Percentiles rank a stretch among this genome's conserved stretches.
These are phyloP conservation scores for Harpegnathos saltator DNA, from an alignment of 1,140 invertebrate species.

Conservation along the genomic window DNA sequence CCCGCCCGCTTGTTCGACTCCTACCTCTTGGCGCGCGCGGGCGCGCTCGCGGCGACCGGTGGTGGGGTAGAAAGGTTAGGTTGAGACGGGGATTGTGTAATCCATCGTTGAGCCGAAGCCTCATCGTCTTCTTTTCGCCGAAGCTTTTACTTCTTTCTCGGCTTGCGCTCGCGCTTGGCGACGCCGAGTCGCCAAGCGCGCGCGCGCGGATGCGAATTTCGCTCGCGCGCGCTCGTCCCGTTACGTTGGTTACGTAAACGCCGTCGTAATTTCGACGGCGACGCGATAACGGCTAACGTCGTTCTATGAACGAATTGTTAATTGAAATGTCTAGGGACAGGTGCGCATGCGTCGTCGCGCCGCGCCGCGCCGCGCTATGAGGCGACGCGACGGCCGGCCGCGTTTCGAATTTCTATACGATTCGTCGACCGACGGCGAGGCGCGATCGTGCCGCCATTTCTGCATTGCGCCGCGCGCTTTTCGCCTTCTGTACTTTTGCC, in stretches of 20 bases:
- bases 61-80: constrained; percentile 84
- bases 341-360: constrained; percentile 30
- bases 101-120: constrained; percentile 76
- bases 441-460: neutral
- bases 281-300: constrained; percentile 23
- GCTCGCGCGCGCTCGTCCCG: too few relatives aligned
- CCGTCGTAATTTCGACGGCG: constrained; percentile 26
- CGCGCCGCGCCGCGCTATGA: too few relatives aligned
- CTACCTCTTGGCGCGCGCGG: constrained; percentile 60
- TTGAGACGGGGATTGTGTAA: constrained; percentile 84
- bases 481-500: too few relatives aligned
- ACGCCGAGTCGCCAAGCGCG: neutral
- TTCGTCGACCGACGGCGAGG: neutral
- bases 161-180: neutral
- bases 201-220: constrained; percentile 25
- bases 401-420: constrained; percentile 26
- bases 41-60: constrained; percentile 18
- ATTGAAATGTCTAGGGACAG: constrained; percentile 46
- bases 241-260: constrained; percentile 24
- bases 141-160: constrained; percentile 73
- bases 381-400: neutral
- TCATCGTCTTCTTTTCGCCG: constrained; percentile 79
- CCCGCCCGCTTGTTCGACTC: constrained; percentile 67
- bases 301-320: constrained; percentile 41
- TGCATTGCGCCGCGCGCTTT: neutral